phyloP scores from a whole-genome alignment of 2,113 vertebrate genomes.

The Periophthalmodon schlosseri region DNA sequence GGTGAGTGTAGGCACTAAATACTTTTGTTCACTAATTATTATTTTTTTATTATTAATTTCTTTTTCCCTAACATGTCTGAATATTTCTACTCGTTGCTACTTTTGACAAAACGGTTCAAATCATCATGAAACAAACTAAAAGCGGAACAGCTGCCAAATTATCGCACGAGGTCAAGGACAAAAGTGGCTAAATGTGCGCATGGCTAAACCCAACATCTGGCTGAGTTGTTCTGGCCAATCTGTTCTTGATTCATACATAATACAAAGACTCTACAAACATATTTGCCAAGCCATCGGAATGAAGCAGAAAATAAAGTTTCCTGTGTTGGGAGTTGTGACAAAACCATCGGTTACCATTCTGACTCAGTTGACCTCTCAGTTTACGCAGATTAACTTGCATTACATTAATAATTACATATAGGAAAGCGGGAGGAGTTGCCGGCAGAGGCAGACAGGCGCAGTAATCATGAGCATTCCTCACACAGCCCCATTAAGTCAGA shows the following conservation, averaged over 20 bases:
- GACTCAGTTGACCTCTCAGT: slow-evolving; percentile 19
- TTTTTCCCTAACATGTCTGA: neutral
- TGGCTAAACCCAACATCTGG: slow-evolving; percentile 11
- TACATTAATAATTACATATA: slow-evolving; percentile 50
- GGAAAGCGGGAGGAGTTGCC: neutral
- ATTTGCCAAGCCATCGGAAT: slow-evolving; percentile 11
- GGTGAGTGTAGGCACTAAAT: neutral
- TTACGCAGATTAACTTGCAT: slow-evolving; percentile 55
- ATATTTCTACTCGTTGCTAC: neutral
- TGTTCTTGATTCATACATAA: neutral
- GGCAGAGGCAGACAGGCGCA: slow-evolving; percentile 31
- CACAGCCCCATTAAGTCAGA: slow-evolving; percentile 68
- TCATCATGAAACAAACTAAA: neutral
- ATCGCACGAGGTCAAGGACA: neutral
- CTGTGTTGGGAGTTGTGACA: slow-evolving; percentile 11
- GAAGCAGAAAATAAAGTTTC: slow-evolving; percentile 26
- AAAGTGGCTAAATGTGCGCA: neutral
- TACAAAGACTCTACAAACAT: neutral
- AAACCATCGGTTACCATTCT: slow-evolving; percentile 7
- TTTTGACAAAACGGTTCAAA: neutral
- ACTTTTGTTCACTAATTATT: neutral
- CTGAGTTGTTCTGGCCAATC: neutral
- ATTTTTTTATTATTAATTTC: neutral
- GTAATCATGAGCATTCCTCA: slow-evolving; percentile 48
- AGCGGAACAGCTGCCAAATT: neutral